Conservation (phyloP, 2,797 vertebrate genomes). For the Megaceryle alcyon region DNA sequence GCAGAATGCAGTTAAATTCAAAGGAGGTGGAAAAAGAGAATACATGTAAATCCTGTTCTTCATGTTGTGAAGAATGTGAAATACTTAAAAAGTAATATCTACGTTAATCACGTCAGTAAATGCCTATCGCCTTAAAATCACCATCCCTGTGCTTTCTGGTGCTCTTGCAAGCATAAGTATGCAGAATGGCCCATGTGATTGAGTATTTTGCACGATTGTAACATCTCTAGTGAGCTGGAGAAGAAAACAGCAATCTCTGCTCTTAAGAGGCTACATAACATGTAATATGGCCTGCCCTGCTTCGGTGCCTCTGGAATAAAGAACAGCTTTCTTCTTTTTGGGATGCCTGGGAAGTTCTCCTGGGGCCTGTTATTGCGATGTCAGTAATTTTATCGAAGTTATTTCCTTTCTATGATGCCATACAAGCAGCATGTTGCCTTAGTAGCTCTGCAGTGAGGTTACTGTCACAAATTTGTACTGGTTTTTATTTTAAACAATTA, state of each 20-base stretch:
- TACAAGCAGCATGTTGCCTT: background rate
- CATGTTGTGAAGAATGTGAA: too few species aligned
- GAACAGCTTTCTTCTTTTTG: background rate
- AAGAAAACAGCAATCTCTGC: background rate
- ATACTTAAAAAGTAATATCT: too few species aligned
- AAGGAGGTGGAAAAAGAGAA: background rate
- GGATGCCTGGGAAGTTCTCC: background rate
- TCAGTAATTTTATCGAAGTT: background rate
- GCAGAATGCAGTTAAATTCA: background rate
- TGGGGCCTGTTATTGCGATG: background rate
- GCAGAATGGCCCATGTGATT: background rate
- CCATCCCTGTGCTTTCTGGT: background rate
- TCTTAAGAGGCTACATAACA: background rate
- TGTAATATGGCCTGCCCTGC: background rate
- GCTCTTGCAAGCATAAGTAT: background rate
- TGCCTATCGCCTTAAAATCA: background rate
- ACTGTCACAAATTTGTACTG: background rate
- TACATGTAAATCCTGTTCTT: background rate
- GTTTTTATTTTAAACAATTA: background rate
- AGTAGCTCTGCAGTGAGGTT: background rate
- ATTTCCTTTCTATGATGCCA: background rate
- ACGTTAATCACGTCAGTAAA: background rate
- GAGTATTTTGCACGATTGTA: background rate
- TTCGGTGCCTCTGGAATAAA: background rate
- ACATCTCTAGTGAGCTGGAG: background rate